Base-by-base conservation (phyloP, 2,113 vertebrate genomes). In the Gnathonemus longibarbis region DNA sequence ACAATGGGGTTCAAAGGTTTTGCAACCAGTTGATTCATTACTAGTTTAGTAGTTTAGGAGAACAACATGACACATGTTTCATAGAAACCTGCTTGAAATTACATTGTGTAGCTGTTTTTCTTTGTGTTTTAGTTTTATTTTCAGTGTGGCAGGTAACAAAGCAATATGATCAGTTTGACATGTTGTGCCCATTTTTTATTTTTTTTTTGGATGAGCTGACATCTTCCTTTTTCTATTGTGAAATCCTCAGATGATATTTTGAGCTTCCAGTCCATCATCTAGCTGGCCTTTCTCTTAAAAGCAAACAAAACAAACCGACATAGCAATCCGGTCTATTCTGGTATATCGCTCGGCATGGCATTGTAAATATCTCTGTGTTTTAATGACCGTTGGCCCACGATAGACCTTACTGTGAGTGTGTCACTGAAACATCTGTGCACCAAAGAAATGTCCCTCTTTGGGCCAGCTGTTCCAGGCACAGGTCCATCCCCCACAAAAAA, bases 401-500 rank as follows among this genome's bases (percentile, higher is more conserved):
- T 87, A 50, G 49, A 53, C 49, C 27, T 17, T 35, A 53, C 27
- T 87, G 49, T 35, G 49, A 31, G 17, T 35, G 52, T 58, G 35
- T 53, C 89, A 84, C 31, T 58, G 49, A 84, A 89, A 84, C 91
- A 89, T 90, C 89, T 91, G 90, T 90, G 90, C 89, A 84, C 86
- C 91, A 45, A 89, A 92, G 84, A 93, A 91, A 90, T 62, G 89
- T 92, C 87, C 90, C 88, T 91, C 91, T 91, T 89, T 89, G 88
- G 92, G 92, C 91, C 92, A 92, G 92, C 94, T 92, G 94, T 93
- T 92, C 88, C 45, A 88, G 89, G 52, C 90, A 84, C 83, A 84
- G 91, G 91, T 89, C 88, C 19, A 3, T 90, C 90, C 89, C 90
- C 86, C 91, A 88, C 86, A 91, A 87, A 91, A 85, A 39, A 39